Evolutionary conservation across 2,888 invertebrate species (phyloP), one percentile per base, ranked within the genome.

Genomic region (Tanypteryx hageni): DNA sequence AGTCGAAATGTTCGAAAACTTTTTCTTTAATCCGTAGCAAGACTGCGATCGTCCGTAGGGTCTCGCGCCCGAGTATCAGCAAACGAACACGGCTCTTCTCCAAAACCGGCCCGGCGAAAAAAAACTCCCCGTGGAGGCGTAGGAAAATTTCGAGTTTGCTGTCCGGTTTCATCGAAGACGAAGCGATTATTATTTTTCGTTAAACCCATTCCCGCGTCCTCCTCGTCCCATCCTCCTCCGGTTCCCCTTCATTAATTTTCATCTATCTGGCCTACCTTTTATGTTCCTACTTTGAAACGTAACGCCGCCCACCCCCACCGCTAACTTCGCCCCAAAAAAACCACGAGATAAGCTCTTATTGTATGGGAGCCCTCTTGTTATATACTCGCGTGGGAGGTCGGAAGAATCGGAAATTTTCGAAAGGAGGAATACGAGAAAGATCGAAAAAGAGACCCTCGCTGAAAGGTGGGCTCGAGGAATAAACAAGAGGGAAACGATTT

Each of bases 271-370:
- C 22, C 76, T 22, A 22, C 76, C 22, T 11, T 27, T 76, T 76
- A 22, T 76, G 18, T 76, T 27, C 76, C 27, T 22, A 14, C 76
- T 44, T 76, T 22, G 18, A 18, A n/a, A 68, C n/a, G 68, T 22
- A n/a, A 9, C n/a, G 22, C 22, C 13, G 22, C 27, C 76, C 76
- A 27, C 3, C 76, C 27, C 27, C n/a, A 76, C 76, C 68, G 68
- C 44, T 44, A 18, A 22, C 9, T 68, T 16, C 64, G n/a, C 64
- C 76, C 27, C 76, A 76, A 76, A 76, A 27, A 27, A 27, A 22
- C 27, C 22, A 13, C 76, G 76, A 22, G 76, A 76, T 76, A 76
- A 76, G 76, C 76, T 76, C 76, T 76, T 76, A 76, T 76, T 76
- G 76, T 76, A 3, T 13, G n/a, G 76, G 27, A 22, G 68, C 22